Evolutionary conservation across 2,113 vertebrate species (phyloP), one percentile per base, ranked within the genome.

Genomic region (Dromas ardeola): DNA sequence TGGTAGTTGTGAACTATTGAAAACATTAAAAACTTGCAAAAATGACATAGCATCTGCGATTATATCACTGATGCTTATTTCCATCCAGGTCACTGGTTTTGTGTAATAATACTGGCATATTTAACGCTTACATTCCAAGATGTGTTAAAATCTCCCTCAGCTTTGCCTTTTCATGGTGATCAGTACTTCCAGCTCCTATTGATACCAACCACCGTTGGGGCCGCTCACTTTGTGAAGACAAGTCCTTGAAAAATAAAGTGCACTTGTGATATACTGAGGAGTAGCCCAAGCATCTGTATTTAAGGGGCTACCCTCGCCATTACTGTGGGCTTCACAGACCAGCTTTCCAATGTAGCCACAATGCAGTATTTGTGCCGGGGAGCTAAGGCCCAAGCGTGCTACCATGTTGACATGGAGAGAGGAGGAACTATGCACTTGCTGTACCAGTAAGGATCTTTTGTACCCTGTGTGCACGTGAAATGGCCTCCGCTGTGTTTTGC

Each of bases 321-420:
- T 27, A n/a, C 47, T 27, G 17, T n/a, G 42, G 26, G 19, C 42
- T 86, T 42, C 66, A 56, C 26, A 63, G 58, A 34, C 16, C 61
- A 43, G 27, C 19, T 67, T 62, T 77, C 38, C 2, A 1, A 22
- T 7, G 8, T 23, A 30, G 20, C 8, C 55, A 8, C 1, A 0
- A 11, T 10, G 15, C 47, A 43, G 9, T 23, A 13, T 74, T 80
- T 73, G 29, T 70, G 43, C 43, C 38, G 36, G 25, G 56, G 25
- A 40, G 26, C 8, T 23, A 30, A 71, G 32, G 18, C 19, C 25
- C 6, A 23, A 23, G 20, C 16, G 27, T 47, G 42, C 21, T 58
- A 10, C 50, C 2, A 2, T 3, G 11, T 12, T 53, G 47, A 30
- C n/a, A 18, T 6, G 26, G 8, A 30, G 22, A 50, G 8, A 34